Conservation (phyloP, 2,797 vertebrate species). For the Enteromius thamalakanensis region DNA sequence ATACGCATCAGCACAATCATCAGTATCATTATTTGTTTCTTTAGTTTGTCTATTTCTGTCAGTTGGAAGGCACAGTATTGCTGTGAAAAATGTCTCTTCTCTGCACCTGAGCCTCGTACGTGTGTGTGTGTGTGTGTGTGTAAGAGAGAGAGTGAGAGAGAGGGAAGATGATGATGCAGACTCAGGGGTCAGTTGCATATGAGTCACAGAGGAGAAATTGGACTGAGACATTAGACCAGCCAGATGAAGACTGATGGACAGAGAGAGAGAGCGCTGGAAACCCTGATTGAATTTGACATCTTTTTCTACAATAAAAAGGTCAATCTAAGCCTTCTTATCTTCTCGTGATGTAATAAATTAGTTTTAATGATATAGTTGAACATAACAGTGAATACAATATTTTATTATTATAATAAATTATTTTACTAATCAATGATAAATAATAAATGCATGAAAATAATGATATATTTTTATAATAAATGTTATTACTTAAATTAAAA, state of each 20-base stretch:
- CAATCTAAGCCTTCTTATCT: background rate
- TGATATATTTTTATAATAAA: background rate
- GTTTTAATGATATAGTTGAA: background rate
- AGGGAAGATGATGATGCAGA: background rate
- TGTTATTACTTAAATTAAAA: background rate
- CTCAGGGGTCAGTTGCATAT: constrained; percentile 40
- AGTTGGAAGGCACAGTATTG: background rate
- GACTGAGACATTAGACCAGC: constrained; percentile 24
- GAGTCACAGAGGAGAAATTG: constrained; percentile 31
- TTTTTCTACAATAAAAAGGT: constrained; percentile 6
- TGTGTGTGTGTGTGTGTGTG: background rate
- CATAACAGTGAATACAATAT: background rate
- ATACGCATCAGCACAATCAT: constrained; percentile 8
- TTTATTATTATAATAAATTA: background rate
- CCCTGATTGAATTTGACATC: constrained; percentile 24
- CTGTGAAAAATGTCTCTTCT: background rate
- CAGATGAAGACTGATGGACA: constrained; percentile 31
- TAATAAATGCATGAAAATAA: background rate
- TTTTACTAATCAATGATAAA: background rate
- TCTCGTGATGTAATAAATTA: background rate
- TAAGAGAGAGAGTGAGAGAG: no score
- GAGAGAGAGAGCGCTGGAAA: constrained; percentile 8
- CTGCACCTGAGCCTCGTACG: background rate
- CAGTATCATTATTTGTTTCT: background rate
- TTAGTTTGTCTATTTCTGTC: constrained; percentile 1